phyloP scores from a whole-genome alignment of 1,140 invertebrate species.

The Drosophila navojoa region DNA sequence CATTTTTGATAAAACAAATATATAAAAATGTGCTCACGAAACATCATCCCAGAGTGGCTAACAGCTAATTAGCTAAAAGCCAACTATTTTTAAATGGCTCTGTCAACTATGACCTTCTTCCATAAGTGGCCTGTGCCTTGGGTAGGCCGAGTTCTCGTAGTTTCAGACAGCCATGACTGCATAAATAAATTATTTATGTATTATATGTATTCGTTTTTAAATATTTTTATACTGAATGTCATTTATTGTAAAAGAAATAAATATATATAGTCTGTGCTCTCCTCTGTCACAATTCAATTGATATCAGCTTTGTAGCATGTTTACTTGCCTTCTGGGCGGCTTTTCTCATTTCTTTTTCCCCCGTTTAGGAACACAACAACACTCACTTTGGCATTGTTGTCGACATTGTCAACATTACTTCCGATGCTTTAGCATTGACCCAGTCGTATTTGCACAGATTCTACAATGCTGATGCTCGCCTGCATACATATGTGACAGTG shows the following conservation, averaged over 20 bases:
- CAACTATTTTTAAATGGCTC: too few species aligned
- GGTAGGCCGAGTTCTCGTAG: too few species aligned
- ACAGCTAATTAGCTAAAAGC: too few species aligned
- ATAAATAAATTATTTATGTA: too few species aligned
- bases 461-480: slow-evolving; percentile 20
- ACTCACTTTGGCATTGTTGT: slow-evolving; percentile 36
- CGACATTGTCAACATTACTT: slow-evolving; percentile 37
- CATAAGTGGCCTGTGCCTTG: too few species aligned
- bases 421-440: slow-evolving; percentile 39
- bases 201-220: too few species aligned
- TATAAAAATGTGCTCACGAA: too few species aligned
- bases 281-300: background rate
- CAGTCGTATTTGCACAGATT: slow-evolving; percentile 59
- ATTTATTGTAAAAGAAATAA: slow-evolving; percentile 12
- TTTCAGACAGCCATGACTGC: too few species aligned
- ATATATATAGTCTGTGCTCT: too few species aligned
- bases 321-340: slow-evolving; percentile 2
- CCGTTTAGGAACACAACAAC: background rate
- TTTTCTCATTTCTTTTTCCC: background rate
- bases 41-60: too few species aligned
- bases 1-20: too few species aligned
- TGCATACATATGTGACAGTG: slow-evolving; percentile 54
- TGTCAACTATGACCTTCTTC: too few species aligned
- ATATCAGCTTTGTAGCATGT: slow-evolving; percentile 15
- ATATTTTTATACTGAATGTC: background rate